These are phyloP conservation scores for Ornithoptera priamus DNA, from an alignment of 2,888 invertebrate genomes.

Conservation along the genomic window DNA sequence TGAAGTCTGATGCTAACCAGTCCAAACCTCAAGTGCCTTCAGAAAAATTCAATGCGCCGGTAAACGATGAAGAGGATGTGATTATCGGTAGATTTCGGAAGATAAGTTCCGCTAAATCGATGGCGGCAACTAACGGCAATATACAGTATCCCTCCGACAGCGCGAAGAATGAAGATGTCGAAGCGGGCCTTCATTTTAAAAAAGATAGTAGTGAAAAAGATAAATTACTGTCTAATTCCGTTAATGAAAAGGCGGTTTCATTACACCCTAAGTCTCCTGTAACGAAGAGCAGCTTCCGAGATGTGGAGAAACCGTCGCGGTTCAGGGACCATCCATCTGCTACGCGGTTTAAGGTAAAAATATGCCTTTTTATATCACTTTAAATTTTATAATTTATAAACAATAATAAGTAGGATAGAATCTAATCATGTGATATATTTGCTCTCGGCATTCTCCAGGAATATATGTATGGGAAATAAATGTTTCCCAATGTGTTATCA, in stretches of 20 bases:
- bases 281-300: conserved; percentile 83
- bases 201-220: conserved; percentile 58
- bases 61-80: conserved; percentile 70
- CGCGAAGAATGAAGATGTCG: conserved; percentile 57
- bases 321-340: conserved; percentile 82
- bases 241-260: conserved; percentile 45
- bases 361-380: no score
- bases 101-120: conserved; percentile 76
- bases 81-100: conserved; percentile 76
- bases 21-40: conserved; percentile 36
- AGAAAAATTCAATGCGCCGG: conserved; percentile 50
- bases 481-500: no score
- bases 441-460: no score
- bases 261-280: conserved; percentile 50
- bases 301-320: conserved; percentile 81
- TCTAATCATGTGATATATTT: no score
- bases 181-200: conserved; percentile 64
- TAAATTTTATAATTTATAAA: no score
- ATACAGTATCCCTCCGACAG: conserved; percentile 67
- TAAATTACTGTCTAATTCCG: conserved; percentile 49
- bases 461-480: no score
- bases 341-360: conserved; percentile 80
- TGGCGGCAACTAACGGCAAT: conserved; percentile 76
- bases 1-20: conserved; percentile 50
- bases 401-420: no score